Evolutionary conservation across 2,888 invertebrate genomes (phyloP), one percentile per base, ranked within the genome.

Genomic region (Drosophila greeni): DNA sequence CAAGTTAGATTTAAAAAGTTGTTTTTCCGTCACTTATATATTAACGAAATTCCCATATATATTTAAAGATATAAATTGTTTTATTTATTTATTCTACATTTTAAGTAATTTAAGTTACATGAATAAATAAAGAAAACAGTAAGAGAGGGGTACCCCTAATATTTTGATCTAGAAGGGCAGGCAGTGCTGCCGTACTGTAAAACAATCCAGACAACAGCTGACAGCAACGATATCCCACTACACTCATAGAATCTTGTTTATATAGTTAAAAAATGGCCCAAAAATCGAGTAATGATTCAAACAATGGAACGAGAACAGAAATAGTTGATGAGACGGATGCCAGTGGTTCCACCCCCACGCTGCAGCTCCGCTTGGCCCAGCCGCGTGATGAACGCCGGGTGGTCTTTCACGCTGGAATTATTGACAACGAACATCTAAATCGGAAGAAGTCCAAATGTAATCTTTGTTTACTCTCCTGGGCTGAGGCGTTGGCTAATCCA

Each of bases 371-470:
- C 64, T 89, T 95, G 49, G 91, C 91, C 66, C 94, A 94, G 82
- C 93, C 94, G 2, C 92, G 92, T 84, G 90, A 90, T 36, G 90
- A 91, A 58, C 94, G 94, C 88, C 96, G 95, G 88, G 97, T 98
- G 0, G 93, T 93, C 68, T 98, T 97, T 96, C 93, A 94, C 11
- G 93, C 93, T 65, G 96, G 94, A 77, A 97, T 97, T 1, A 94
- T 98, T 14, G 98, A 98, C 89, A 98, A 98, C 89, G 98, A 98
- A 88, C 90, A 96, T 86, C 92, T 98, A 94, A 95, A 96, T 86
- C 96, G 95, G 88, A 97, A 97, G 89, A 98, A 98, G 89, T 98
- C 98, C 24, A 98, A 98, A 92, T 98, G 93, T 89, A 47, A 31
- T 26, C 31, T n/a, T 11, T n/a, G 3, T 7, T 40, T n/a, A 3